Conservation (phyloP, 2,888 invertebrate species). For the Aromia moschata region DNA sequence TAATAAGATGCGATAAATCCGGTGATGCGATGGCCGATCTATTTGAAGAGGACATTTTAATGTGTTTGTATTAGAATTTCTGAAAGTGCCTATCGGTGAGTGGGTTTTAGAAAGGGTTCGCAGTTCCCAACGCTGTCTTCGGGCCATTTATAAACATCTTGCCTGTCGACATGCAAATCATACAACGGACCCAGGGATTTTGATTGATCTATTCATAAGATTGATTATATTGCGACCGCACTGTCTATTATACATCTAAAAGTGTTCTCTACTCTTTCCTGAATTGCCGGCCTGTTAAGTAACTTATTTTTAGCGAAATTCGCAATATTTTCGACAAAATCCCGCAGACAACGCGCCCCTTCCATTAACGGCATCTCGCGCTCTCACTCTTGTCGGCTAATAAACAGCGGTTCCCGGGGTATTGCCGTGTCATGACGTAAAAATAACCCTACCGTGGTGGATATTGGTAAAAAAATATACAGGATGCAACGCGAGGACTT, state of each 20-base stretch:
- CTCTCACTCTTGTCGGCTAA: no score
- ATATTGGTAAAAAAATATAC: no score
- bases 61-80: conserved; percentile 46
- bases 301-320: conserved; percentile 22
- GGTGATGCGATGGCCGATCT: conserved; percentile 34
- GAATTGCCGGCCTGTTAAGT: conserved; percentile 15
- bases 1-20: conserved; percentile 37
- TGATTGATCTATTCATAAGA: conserved; percentile 64
- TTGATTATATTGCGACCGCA: conserved; percentile 60
- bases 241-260: conserved; percentile 36
- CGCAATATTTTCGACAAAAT: no score
- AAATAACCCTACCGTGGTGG: no score
- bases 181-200: conserved; percentile 61
- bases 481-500: no score
- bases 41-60: conserved; percentile 41
- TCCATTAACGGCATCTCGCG: no score
- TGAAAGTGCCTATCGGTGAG: conserved; percentile 49
- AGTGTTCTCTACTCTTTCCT: conserved; percentile 33
- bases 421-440: no score
- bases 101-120: conserved; percentile 50
- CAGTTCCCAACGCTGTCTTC: conserved; percentile 54
- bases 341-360: no score
- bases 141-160: conserved; percentile 64
- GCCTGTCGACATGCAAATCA: conserved; percentile 64
- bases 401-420: no score